Percentiles rank a stretch among this genome's conserved stretches.
phyloP scores from a whole-genome alignment of 1,140 invertebrate genomes.

The Nephila pilipes region DNA sequence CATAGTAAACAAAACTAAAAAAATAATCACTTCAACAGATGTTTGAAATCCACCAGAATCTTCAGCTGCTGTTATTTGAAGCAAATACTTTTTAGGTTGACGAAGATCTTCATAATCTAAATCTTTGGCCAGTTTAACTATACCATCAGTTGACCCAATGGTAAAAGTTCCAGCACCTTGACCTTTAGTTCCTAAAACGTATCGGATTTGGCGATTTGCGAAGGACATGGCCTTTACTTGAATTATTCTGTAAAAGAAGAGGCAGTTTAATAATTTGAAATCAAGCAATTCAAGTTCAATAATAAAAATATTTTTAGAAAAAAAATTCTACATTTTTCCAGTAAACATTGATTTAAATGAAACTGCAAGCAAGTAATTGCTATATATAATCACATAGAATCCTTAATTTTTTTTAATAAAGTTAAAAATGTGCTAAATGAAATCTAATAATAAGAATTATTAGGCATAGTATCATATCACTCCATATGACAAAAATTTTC shows the following conservation, averaged over 20 bases:
- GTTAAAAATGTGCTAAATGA: too few relatives aligned
- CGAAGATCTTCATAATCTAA: constrained; percentile 96
- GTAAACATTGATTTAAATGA: too few relatives aligned
- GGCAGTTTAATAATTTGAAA: too few relatives aligned
- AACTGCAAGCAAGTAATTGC: too few relatives aligned
- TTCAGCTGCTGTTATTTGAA: constrained; percentile 95
- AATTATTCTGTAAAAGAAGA: constrained; percentile 87
- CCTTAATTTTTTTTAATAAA: too few relatives aligned
- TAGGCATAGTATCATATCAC: too few relatives aligned
- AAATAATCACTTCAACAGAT: constrained; percentile 90
- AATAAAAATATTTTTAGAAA: too few relatives aligned
- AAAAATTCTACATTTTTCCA: too few relatives aligned
- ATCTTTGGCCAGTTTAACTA: constrained; percentile 96
- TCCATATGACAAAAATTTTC: too few relatives aligned
- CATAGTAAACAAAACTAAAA: neutral
- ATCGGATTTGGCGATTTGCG: constrained; percentile 95
- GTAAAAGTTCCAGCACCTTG: constrained; percentile 97
- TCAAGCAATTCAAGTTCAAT: too few relatives aligned
- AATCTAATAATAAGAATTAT: too few relatives aligned
- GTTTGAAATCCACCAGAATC: constrained; percentile 97
- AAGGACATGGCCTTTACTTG: constrained; percentile 98
- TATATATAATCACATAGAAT: too few relatives aligned
- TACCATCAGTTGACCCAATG: constrained; percentile 95
- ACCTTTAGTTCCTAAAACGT: constrained; percentile 95
- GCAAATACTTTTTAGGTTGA: constrained; percentile 94